These are phyloP conservation scores for Gavialis gangeticus DNA, from an alignment of 2,113 vertebrate species.

Conservation along the genomic window DNA sequence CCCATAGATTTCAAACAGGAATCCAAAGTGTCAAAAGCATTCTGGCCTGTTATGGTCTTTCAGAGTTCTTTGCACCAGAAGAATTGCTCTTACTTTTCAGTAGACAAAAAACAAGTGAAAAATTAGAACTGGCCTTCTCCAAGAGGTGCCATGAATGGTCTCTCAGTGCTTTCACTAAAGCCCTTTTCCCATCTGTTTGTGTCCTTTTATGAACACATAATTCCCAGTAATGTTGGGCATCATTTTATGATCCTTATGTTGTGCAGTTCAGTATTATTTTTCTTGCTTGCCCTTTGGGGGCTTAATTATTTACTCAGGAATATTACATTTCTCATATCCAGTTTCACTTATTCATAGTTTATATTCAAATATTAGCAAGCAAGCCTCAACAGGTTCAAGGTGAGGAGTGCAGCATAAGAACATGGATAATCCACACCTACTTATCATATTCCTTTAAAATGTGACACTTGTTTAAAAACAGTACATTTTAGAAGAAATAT, in stretches of 20 bases:
- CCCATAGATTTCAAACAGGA: too few species aligned
- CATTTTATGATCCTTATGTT: neutral
- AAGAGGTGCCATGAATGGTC: too few species aligned
- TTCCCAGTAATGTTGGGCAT: conserved; percentile 9
- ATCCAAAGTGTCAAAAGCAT: too few species aligned
- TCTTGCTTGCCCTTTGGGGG: neutral
- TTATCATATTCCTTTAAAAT: neutral
- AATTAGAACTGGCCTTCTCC: too few species aligned
- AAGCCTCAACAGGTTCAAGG: neutral
- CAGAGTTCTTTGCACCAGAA: too few species aligned
- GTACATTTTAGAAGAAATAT: too few species aligned
- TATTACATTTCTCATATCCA: neutral
- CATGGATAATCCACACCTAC: neutral
- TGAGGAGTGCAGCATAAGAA: neutral
- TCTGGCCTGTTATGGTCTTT: too few species aligned
- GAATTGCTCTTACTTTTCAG: too few species aligned
- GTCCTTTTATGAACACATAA: conserved; percentile 13
- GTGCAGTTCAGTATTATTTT: neutral
- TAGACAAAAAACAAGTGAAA: too few species aligned
- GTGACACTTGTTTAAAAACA: too few species aligned
- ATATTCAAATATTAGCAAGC: neutral
- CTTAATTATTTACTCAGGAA: neutral
- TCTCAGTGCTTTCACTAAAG: neutral
- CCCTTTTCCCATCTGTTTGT: neutral
- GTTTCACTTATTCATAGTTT: neutral